phyloP scores from a whole-genome alignment of 2,888 invertebrate genomes.

The Lepas anatifera region DNA sequence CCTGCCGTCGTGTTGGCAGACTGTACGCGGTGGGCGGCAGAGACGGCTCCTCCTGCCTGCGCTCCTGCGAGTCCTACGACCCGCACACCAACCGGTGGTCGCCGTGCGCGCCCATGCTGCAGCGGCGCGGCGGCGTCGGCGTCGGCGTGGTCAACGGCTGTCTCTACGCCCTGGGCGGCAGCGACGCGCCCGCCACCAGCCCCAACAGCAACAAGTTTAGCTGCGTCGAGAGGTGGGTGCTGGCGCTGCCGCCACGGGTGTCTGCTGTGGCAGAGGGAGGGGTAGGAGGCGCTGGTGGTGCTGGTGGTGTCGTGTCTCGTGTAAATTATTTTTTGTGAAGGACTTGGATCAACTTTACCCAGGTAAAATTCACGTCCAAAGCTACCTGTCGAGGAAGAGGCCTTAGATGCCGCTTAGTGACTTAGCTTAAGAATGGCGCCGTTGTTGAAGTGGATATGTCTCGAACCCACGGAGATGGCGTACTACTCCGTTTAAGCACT shows the following conservation, averaged over 20 bases:
- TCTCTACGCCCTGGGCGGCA: conserved; percentile 84
- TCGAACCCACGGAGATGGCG: too few species aligned
- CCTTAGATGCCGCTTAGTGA: too few species aligned
- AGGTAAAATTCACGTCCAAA: too few species aligned
- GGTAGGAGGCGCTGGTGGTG: too few species aligned
- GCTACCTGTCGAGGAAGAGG: too few species aligned
- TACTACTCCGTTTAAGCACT: too few species aligned
- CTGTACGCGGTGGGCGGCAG: conserved; percentile 86
- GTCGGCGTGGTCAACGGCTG: conserved; percentile 78
- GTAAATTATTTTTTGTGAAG: too few species aligned
- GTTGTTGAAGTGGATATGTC: too few species aligned
- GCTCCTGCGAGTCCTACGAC: conserved; percentile 77
- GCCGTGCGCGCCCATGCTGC: conserved; percentile 72
- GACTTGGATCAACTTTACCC: too few species aligned
- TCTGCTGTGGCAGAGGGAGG: too few species aligned
- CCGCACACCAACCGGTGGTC: conserved; percentile 70
- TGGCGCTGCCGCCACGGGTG: conserved; percentile 39
- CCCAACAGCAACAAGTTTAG: conserved; percentile 69
- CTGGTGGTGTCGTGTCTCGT: too few species aligned
- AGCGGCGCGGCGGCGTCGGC: conserved; percentile 76
- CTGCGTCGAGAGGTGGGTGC: conserved; percentile 79
- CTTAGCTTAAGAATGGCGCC: too few species aligned
- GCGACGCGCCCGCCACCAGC: conserved; percentile 74
- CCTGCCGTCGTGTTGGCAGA: conserved; percentile 36
- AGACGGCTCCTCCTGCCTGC: conserved; percentile 79